Percentiles rank a stretch among this genome's conserved stretches.
Evolutionary conservation across 1,140 invertebrate genomes (phyloP).

Genomic region (Cydia strobilella): DNA sequence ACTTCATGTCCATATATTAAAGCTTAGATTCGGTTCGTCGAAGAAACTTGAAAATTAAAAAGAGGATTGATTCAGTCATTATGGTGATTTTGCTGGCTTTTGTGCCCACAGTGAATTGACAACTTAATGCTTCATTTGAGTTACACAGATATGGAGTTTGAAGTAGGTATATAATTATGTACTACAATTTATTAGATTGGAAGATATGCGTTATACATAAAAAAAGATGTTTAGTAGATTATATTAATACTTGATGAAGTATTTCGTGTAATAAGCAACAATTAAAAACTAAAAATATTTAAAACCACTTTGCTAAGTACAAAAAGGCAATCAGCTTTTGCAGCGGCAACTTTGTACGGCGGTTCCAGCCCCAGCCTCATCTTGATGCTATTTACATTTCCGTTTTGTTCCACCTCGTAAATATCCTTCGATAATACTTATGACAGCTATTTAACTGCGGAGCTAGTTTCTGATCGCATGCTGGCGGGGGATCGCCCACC

Average conservation of each 20-base stretch:
- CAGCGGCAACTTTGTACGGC: slow-evolving; percentile 16
- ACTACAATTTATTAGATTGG: too few relatives aligned
- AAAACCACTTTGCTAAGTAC: slow-evolving; percentile 16
- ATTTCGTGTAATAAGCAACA: neutral
- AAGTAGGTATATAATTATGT: too few relatives aligned
- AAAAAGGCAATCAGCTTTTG: slow-evolving; percentile 23
- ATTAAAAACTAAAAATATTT: neutral
- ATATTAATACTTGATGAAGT: neutral
- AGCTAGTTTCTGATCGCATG: slow-evolving; percentile 56
- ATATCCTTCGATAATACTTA: slow-evolving; percentile 43
- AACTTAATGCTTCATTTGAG: neutral
- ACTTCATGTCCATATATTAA: neutral
- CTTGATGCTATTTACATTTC: slow-evolving; percentile 32
- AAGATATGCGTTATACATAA: too few relatives aligned
- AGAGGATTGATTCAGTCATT: slow-evolving; percentile 3
- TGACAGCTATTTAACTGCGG: slow-evolving; percentile 51
- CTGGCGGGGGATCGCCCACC: slow-evolving; percentile 65
- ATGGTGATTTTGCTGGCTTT: neutral
- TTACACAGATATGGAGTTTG: too few relatives aligned
- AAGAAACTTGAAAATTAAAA: neutral
- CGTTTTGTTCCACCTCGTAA: slow-evolving; percentile 32
- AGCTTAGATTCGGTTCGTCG: neutral
- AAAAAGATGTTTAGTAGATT: too few relatives aligned
- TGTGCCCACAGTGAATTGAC: neutral
- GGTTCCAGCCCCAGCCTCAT: neutral